Percentiles rank a stretch among this genome's conserved stretches.
Conservation (phyloP, 2,113 vertebrate species). For the Cromileptes altivelis region DNA sequence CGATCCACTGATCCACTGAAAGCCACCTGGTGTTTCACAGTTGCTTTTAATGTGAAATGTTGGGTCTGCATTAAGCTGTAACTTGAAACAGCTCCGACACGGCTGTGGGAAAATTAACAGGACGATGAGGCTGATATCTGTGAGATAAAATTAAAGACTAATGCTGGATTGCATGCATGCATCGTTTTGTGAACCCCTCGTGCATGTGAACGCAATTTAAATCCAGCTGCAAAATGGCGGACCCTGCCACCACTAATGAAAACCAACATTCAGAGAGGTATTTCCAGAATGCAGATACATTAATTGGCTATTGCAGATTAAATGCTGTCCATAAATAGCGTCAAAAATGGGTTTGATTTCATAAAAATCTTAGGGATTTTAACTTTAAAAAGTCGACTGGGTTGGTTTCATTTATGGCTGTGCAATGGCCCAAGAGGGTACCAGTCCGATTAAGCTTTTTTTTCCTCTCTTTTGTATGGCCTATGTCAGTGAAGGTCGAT, state of each 20-base stretch:
- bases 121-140: not conserved
- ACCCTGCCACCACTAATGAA: not conserved
- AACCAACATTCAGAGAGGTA: not conserved
- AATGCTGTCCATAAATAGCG: not conserved
- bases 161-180: not conserved
- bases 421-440: constrained; percentile 66
- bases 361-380: constrained; percentile 42
- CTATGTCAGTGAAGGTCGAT: constrained; percentile 64
- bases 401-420: constrained; percentile 48
- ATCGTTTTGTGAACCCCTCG: not conserved
- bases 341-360: not conserved
- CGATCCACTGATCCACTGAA: too few species aligned
- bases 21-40: not conserved
- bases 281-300: not conserved
- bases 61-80: not conserved
- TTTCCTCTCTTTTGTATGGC: constrained; percentile 46
- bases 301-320: not conserved
- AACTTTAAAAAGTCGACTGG: constrained; percentile 31
- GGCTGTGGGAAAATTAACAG: not conserved
- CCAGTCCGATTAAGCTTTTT: constrained; percentile 80
- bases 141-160: not conserved
- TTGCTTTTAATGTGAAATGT: not conserved
- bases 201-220: not conserved
- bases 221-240: not conserved
- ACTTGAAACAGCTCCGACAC: not conserved